A percentile compares a stretch with the other conserved stretches of the same genome.
These are phyloP conservation scores for Drosophila helvetica DNA, from an alignment of 2,888 invertebrate species.

Conservation along the genomic window DNA sequence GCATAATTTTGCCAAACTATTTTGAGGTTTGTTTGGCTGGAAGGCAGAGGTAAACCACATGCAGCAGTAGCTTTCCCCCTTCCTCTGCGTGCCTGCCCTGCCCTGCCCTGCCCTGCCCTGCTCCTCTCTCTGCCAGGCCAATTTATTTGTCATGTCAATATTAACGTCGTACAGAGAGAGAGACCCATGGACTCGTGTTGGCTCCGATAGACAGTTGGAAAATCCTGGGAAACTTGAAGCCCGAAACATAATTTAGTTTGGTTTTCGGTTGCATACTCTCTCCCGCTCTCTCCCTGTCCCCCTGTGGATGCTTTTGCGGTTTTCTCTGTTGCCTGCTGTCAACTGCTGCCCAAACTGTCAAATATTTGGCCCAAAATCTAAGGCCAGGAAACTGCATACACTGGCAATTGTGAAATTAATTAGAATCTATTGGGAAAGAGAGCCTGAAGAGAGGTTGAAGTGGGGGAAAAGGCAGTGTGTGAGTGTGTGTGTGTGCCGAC, in stretches of 20 bases:
- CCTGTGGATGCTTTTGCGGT: conserved; percentile 58
- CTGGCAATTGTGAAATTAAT: conserved; percentile 67
- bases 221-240: conserved; percentile 36
- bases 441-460: background rate
- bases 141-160: conserved; percentile 80
- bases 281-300: conserved; percentile 18
- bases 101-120: background rate
- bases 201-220: conserved; percentile 3
- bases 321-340: conserved; percentile 65
- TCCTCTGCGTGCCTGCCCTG: no score
- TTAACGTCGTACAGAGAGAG: conserved; percentile 61
- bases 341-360: conserved; percentile 62
- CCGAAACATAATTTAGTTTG: conserved; percentile 47
- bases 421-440: conserved; percentile 61
- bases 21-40: conserved; percentile 77
- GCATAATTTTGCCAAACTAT: conserved; percentile 80
- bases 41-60: conserved; percentile 60
- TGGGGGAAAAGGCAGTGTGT: conserved; percentile 5
- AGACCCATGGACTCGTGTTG: conserved; percentile 44
- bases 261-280: conserved; percentile 32
- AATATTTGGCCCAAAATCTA: conserved; percentile 71
- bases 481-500: conserved; percentile 7
- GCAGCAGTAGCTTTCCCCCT: conserved; percentile 47
- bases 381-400: conserved; percentile 24
- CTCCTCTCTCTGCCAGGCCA: conserved; percentile 60